Base-by-base conservation (phyloP, 1,140 invertebrate genomes). In the Penaeus vannamei region DNA sequence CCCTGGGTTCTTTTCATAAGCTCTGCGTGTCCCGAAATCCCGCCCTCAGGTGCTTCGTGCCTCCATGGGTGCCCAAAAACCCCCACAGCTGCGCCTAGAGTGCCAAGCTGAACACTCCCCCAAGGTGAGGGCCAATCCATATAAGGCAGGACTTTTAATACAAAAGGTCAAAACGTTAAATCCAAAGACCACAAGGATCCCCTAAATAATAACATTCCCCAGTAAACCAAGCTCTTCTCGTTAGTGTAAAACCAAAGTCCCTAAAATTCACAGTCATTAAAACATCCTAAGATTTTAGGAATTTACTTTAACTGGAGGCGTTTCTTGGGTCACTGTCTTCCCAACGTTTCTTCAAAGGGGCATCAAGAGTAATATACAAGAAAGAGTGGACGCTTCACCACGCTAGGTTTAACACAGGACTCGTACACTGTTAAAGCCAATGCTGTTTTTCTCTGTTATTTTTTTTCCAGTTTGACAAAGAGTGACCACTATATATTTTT, bases 121-220 rank as follows among this genome's bases (percentile, higher is more conserved):
- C 61, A 60, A 72, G 42, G 22, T 46, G 61, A 79, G 85, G 85
- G 76, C 76, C 85, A 64, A 79, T 79, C 53, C 69, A 86, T 61
- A 86, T 86, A 86, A 86, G 85, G 85, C 85, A 86, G 85, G 85
- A 86, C 85, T 79, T 86, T 79, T 86, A 72, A 80, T 86, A 86
- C 85, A 86, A 86, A 86, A 86, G 76, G 85, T 86, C 76, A 86
- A 79, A 64, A 79, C 60, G 26, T 53, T 53, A 53, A 53, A 53
- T 53, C 53, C 32, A 61, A 79, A 80, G 85, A 61, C 77, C 60
- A n/a, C 46, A 80, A 86, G 59, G 72, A 80, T 86, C 72, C 76
- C 72, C 76, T 77, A 53, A 86, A 22, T 86, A 26, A 86, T 80
- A 80, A 61, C 81, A 84, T 79, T 64, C 76, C 36, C 85, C 72